Conservation (phyloP, 1,140 invertebrate genomes). For the Triops cancriformis region DNA sequence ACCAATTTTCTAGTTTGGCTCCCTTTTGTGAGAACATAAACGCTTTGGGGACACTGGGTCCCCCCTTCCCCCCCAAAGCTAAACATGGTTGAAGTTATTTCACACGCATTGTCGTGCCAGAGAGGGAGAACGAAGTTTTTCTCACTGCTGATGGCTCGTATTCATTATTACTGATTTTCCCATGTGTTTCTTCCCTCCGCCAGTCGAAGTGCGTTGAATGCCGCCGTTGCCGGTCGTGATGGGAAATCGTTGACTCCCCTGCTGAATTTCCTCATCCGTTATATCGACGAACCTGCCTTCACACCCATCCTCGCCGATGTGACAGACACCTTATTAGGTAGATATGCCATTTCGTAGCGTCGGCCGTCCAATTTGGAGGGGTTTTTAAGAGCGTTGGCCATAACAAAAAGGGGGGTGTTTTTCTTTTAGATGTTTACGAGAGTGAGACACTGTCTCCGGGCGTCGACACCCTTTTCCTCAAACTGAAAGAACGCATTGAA, state of each 20-base stretch:
- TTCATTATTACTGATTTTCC: slow-evolving; percentile 11
- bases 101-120: slow-evolving; percentile 14
- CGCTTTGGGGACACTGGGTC: too few species aligned
- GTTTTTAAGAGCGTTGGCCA: background rate
- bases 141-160: slow-evolving; percentile 19
- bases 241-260: slow-evolving; percentile 55
- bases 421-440: slow-evolving; percentile 53
- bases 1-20: background rate
- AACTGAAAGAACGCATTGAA: slow-evolving; percentile 51
- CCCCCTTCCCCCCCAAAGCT: too few species aligned
- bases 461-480: slow-evolving; percentile 49
- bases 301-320: slow-evolving; percentile 62
- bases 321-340: slow-evolving; percentile 59
- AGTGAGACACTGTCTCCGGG: slow-evolving; percentile 40
- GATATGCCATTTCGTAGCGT: slow-evolving; percentile 27
- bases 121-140: background rate
- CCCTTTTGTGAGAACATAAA: background rate
- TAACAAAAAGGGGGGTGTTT: slow-evolving; percentile 34
- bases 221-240: slow-evolving; percentile 59
- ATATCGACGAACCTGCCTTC: slow-evolving; percentile 65
- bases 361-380: background rate
- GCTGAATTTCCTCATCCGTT: slow-evolving; percentile 64
- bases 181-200: slow-evolving; percentile 25
- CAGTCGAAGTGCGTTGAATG: slow-evolving; percentile 57
- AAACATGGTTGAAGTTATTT: background rate